Conservation (phyloP, 2,888 invertebrate species). For the Epinotia brunnichana region DNA sequence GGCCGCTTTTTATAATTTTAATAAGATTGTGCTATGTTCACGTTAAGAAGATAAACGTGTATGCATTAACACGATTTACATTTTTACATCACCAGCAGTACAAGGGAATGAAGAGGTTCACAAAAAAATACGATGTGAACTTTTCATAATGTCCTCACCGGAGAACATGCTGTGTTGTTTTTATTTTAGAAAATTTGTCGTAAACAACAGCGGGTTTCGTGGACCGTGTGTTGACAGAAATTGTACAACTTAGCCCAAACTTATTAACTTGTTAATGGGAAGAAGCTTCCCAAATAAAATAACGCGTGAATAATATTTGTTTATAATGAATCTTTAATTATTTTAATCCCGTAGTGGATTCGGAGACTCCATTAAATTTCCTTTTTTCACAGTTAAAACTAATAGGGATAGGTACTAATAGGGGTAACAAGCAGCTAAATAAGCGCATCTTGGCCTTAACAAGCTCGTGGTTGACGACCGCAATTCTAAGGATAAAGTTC, state of each 20-base stretch:
- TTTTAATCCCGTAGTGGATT: not conserved
- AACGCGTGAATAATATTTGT: not conserved
- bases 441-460: conserved; percentile 14
- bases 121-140: not conserved
- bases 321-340: not conserved
- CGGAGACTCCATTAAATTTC: too few relatives aligned
- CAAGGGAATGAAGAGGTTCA: not conserved
- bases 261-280: conserved; percentile 8
- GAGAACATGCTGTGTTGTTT: not conserved
- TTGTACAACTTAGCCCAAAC: conserved; percentile 17
- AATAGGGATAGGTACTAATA: too few relatives aligned
- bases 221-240: conserved; percentile 20
- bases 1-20: not conserved
- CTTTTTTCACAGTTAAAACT: too few relatives aligned
- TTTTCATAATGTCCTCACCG: conserved; percentile 2
- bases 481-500: conserved; percentile 8
- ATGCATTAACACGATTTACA: not conserved
- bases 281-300: not conserved
- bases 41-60: not conserved
- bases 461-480: not conserved
- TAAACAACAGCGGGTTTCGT: conserved; percentile 7
- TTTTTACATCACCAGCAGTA: not conserved
- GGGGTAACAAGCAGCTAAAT: too few relatives aligned
- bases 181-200: conserved; percentile 15
- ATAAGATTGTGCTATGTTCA: not conserved